These are phyloP conservation scores for Mustela erminea DNA, from an alignment of 2,797 vertebrate species.

Conservation along the genomic window DNA sequence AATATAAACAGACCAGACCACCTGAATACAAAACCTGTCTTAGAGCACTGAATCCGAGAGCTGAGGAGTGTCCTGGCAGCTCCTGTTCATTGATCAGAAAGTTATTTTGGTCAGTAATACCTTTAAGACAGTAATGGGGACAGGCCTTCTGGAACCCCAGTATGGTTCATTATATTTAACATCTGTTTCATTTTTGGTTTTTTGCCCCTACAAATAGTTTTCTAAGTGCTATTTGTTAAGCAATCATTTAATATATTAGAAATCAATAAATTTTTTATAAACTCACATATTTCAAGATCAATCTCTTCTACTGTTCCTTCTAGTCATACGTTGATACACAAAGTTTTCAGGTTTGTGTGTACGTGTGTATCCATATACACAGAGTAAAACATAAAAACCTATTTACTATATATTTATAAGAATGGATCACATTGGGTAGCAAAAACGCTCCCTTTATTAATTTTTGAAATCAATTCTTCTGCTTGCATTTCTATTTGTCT, in stretches of 20 bases:
- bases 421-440: not conserved
- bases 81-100: not conserved
- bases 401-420: not conserved
- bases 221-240: not conserved
- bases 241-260: not conserved
- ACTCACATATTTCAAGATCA: not conserved
- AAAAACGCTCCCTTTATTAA: no score
- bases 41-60: not conserved
- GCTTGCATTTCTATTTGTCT: not conserved
- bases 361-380: not conserved
- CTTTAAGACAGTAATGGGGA: not conserved
- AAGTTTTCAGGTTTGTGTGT: not conserved
- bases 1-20: not conserved
- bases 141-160: not conserved
- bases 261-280: not conserved
- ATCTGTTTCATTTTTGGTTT: not conserved
- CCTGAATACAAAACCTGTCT: not conserved
- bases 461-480: not conserved
- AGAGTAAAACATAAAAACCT: not conserved
- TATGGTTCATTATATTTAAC: not conserved
- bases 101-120: not conserved
- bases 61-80: not conserved
- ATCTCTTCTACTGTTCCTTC: not conserved
- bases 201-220: not conserved
- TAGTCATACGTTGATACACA: not conserved